These are phyloP conservation scores for Carollia perspicillata DNA, from an alignment of 2,113 vertebrate genomes.

Conservation along the genomic window DNA sequence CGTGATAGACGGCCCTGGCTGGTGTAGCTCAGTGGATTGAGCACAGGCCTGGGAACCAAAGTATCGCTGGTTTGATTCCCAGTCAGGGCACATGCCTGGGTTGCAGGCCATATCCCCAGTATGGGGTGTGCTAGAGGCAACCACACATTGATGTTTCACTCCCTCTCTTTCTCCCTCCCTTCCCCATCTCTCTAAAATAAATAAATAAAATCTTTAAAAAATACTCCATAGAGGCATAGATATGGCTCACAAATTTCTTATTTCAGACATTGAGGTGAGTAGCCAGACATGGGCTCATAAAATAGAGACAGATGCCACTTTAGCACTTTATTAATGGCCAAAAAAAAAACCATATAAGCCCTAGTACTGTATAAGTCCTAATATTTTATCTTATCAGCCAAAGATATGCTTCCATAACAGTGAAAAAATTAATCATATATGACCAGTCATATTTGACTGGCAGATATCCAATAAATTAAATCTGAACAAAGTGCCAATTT, in stretches of 20 bases:
- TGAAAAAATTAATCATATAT: not conserved
- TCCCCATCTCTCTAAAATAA: too few species aligned
- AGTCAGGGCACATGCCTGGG: too few species aligned
- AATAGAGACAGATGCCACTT: slow-evolving; percentile 26
- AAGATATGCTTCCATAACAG: slow-evolving; percentile 5
- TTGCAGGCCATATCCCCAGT: too few species aligned
- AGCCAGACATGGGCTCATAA: not conserved
- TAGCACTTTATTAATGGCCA: slow-evolving; percentile 36
- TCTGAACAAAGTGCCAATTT: not conserved
- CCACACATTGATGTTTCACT: too few species aligned
- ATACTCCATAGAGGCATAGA: not conserved
- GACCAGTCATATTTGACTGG: not conserved
- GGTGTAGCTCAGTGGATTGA: too few species aligned
- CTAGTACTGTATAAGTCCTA: not conserved
- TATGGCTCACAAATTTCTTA: not conserved
- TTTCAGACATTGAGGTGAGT: not conserved
- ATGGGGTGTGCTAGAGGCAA: too few species aligned
- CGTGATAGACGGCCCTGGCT: too few species aligned
- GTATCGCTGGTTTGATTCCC: too few species aligned
- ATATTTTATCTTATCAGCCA: not conserved
- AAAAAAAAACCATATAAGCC: not conserved
- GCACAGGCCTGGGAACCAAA: too few species aligned
- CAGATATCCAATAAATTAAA: not conserved
- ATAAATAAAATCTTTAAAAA: too few species aligned
- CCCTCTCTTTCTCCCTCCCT: too few species aligned